Evolutionary conservation across 2,888 invertebrate genomes (phyloP).

Genomic region (Yponomeuta cagnagella): DNA sequence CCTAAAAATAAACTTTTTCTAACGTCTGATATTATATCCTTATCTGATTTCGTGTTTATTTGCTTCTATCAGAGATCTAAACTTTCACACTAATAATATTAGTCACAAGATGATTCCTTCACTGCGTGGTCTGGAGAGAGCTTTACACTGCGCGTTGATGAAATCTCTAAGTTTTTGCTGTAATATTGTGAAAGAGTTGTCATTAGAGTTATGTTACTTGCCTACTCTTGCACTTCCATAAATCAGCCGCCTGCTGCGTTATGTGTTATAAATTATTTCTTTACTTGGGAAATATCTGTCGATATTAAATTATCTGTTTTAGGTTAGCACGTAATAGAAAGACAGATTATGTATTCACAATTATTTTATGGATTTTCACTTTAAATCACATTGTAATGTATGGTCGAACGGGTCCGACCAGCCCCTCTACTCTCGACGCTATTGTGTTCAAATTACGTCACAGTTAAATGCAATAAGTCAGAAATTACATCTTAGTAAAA

Average conservation of each 20-base stretch:
- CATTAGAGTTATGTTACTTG: conserved; percentile 8
- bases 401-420: too few species aligned
- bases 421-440: too few species aligned
- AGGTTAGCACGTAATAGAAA: background rate
- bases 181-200: conserved; percentile 13
- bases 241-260: background rate
- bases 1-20: too few species aligned
- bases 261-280: background rate
- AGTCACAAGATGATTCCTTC: background rate
- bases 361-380: too few species aligned
- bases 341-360: background rate
- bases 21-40: too few species aligned
- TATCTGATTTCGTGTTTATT: too few species aligned
- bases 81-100: too few species aligned
- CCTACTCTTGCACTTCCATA: background rate
- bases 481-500: too few species aligned
- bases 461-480: too few species aligned
- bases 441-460: too few species aligned
- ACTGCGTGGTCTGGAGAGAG: background rate
- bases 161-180: conserved; percentile 11
- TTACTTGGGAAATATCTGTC: background rate
- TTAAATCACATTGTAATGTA: too few species aligned
- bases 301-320: background rate
- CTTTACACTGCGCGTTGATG: conserved; percentile 8
- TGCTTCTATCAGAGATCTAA: too few species aligned